Conservation (phyloP, 2,797 vertebrate genomes). For the Sebastes hopkinsi region DNA sequence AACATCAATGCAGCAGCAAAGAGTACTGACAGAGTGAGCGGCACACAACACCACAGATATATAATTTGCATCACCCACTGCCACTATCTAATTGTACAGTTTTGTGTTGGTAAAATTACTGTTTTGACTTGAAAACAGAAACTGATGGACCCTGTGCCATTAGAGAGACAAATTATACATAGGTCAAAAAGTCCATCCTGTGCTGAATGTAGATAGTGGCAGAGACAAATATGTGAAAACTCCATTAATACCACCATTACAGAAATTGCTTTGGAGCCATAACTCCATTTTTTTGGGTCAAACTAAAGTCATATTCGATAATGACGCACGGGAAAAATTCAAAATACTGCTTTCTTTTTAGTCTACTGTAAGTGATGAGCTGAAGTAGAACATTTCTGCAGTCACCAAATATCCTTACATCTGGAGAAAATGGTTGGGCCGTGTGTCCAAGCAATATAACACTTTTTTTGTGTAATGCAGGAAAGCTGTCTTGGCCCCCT, state of each 20-base stretch:
- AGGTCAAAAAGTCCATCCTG: neutral
- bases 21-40: neutral
- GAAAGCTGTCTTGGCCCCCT: neutral
- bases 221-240: neutral
- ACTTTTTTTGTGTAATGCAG: neutral
- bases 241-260: neutral
- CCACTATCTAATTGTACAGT: neutral
- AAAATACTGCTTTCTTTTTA: neutral
- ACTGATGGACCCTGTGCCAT: neutral
- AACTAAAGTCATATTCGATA: neutral
- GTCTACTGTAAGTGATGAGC: neutral
- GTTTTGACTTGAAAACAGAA: neutral
- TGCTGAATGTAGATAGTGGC: neutral
- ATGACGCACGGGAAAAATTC: neutral
- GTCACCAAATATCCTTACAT: too few species aligned
- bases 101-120: slow-evolving; percentile 4
- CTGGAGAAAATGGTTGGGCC: neutral
- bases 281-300: slow-evolving; percentile 9
- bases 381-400: neutral
- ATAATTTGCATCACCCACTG: neutral
- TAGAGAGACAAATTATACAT: neutral
- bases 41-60: neutral
- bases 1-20: neutral
- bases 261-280: neutral
- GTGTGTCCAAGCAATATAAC: neutral